Conservation (phyloP, 2,113 vertebrate species). For the Noturus placidus region DNA sequence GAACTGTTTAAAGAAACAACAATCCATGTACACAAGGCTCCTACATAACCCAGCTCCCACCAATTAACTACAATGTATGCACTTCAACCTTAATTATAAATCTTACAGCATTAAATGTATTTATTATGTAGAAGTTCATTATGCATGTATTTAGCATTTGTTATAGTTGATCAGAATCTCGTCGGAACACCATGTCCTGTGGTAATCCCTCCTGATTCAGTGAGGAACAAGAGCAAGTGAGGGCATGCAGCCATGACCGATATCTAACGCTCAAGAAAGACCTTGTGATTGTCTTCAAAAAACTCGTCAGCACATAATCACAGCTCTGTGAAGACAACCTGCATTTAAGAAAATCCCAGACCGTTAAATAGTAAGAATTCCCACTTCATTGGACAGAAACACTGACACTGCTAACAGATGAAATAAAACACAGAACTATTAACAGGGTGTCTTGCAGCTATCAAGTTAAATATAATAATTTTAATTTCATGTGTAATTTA, state of each 20-base stretch:
- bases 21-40: not conserved
- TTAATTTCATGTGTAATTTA: not conserved
- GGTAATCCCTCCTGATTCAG: constrained; percentile 11
- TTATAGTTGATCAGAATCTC: not conserved
- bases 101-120: not conserved
- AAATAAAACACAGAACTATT: not conserved
- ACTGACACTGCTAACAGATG: not conserved
- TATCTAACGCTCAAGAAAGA: constrained; percentile 11
- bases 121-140: not conserved
- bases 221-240: constrained; percentile 32
- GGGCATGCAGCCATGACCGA: constrained; percentile 29
- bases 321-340: constrained; percentile 21
- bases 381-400: not conserved
- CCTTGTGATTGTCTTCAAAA: constrained; percentile 31
- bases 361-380: not conserved
- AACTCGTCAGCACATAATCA: constrained; percentile 38
- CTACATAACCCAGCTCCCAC: not conserved
- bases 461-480: not conserved
- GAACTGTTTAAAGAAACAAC: not conserved
- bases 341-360: constrained; percentile 41
- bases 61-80: not conserved
- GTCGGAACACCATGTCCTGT: not conserved
- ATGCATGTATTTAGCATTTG: not conserved
- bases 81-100: not conserved
- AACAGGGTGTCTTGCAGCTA: not conserved